Evolutionary conservation across 2,797 vertebrate genomes (phyloP).

Genomic region (Rousettus madagascariensis): DNA sequence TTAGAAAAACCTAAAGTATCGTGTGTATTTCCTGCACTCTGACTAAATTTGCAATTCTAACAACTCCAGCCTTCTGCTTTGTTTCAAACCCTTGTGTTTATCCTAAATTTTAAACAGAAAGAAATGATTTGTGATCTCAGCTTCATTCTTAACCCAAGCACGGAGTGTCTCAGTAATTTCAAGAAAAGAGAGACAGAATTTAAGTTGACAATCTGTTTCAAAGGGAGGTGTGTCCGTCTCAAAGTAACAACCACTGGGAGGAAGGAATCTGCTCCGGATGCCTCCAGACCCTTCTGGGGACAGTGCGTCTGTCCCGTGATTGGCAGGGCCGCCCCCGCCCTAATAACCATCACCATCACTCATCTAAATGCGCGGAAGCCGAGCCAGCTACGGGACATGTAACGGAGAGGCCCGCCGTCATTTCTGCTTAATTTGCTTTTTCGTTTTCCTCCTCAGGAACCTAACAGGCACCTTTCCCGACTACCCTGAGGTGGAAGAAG

Average conservation of each 20-base stretch:
- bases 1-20: rapidly evolving
- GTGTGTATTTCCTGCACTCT: neutral
- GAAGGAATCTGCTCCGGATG: neutral
- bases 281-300: rapidly evolving
- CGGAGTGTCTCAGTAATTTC: neutral
- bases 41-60: neutral
- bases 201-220: neutral
- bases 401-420: rapidly evolving
- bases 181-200: neutral
- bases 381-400: rapidly evolving
- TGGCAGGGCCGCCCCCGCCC: neutral
- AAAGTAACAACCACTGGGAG: neutral
- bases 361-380: rapidly evolving
- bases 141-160: conserved; percentile 27
- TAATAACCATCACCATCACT: neutral
- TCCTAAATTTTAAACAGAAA: conserved; percentile 62
- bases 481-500: conserved; percentile 86
- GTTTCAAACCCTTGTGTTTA: conserved; percentile 59
- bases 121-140: conserved; percentile 57
- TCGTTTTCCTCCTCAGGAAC: conserved; percentile 83
- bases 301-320: rapidly evolving
- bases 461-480: conserved; percentile 89
- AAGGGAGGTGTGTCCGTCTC: neutral
- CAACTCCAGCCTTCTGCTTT: neutral
- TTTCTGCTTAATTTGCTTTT: neutral